These are phyloP conservation scores for Anoura caudifer DNA, from an alignment of 2,113 vertebrate genomes.

Conservation along the genomic window DNA sequence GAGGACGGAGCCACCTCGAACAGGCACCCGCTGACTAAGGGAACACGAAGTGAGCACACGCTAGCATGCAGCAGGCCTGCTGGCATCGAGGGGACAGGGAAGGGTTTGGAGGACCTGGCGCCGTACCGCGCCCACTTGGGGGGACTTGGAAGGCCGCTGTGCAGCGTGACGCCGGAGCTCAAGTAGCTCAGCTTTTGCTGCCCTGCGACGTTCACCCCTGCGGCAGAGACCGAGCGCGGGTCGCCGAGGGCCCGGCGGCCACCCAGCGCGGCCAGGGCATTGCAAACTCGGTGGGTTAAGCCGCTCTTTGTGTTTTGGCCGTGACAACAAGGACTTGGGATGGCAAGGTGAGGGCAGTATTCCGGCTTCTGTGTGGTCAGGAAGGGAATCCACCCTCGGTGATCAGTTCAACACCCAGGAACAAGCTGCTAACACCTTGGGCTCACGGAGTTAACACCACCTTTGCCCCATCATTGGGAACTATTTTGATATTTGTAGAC, in stretches of 20 bases:
- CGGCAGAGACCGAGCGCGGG: not conserved
- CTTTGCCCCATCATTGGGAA: not conserved
- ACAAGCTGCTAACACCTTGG: not conserved
- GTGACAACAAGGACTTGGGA: not conserved
- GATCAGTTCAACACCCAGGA: not conserved
- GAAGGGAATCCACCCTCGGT: not conserved
- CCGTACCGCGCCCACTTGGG: too few relatives aligned
- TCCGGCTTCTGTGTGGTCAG: not conserved
- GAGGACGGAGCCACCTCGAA: slow-evolving; percentile 50
- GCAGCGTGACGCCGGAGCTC: not conserved
- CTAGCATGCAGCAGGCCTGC: not conserved
- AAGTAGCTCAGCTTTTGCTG: not conserved
- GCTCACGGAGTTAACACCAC: not conserved
- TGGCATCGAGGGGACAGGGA: not conserved
- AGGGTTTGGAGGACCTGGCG: not conserved
- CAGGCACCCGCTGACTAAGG: slow-evolving; percentile 50
- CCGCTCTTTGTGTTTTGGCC: not conserved
- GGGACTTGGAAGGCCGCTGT: too few relatives aligned
- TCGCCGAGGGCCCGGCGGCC: not conserved
- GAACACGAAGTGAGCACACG: not conserved
- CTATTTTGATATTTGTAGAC: not conserved
- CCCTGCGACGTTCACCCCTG: not conserved
- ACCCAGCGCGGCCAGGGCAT: not conserved
- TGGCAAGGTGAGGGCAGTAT: not conserved
- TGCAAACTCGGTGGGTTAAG: not conserved